Conservation (phyloP, 2,888 invertebrate genomes). For the Agyllia agylla region DNA sequence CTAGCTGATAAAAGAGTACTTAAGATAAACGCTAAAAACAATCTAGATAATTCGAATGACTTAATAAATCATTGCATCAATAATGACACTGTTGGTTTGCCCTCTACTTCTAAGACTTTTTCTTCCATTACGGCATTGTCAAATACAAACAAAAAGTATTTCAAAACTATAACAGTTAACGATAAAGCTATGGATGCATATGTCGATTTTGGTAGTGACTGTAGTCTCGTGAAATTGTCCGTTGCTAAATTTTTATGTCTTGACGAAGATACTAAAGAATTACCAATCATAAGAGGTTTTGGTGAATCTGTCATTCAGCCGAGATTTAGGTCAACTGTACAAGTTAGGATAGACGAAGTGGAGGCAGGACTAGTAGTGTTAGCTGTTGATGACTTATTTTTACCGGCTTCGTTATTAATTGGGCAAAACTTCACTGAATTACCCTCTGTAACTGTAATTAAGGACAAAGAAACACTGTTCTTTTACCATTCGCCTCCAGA, state of each 20-base stretch:
- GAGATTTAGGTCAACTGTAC: background rate
- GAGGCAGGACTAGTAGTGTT: background rate
- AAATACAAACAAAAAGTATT: background rate
- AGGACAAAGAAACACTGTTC: slow-evolving; percentile 9
- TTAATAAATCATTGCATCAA: background rate
- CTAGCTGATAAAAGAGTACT: background rate
- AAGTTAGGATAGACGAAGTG: background rate
- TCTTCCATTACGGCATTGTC: background rate
- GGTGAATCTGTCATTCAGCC: background rate
- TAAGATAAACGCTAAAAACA: background rate
- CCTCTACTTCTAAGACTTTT: background rate
- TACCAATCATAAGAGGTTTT: background rate
- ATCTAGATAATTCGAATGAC: background rate
- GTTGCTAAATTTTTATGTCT: background rate
- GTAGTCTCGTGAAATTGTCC: background rate
- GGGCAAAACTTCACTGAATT: slow-evolving; percentile 16
- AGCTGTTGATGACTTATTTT: background rate
- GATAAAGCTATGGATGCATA: background rate
- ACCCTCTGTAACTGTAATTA: background rate
- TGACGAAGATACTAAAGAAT: background rate
- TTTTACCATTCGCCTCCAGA: background rate
- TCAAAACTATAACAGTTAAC: background rate
- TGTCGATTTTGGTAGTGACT: background rate
- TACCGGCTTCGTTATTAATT: background rate
- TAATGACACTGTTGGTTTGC: background rate